phyloP scores from a whole-genome alignment of 2,113 vertebrate species.

The Hepsetus odoe region DNA sequence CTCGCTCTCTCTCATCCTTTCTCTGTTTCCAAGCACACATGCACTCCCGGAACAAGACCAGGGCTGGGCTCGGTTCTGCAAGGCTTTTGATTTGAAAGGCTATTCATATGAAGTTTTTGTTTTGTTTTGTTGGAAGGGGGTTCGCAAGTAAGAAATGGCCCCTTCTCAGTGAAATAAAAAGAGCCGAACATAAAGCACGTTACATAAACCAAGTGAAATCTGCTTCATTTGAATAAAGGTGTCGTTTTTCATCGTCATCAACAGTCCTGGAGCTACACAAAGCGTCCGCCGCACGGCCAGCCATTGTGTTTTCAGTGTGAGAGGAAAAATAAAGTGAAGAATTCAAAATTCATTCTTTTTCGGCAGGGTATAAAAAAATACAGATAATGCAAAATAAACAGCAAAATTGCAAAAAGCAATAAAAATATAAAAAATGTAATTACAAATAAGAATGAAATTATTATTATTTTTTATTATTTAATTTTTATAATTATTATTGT shows the following conservation, averaged over 20 bases:
- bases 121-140: background rate
- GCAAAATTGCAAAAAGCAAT: too few species aligned
- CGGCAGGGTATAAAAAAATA: too few species aligned
- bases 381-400: too few species aligned
- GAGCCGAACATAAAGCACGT: background rate
- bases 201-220: background rate
- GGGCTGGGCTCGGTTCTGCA: background rate
- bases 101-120: background rate
- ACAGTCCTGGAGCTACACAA: background rate
- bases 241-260: background rate
- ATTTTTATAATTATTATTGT: too few species aligned
- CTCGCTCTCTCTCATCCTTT: too few species aligned
- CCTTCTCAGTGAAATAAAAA: background rate
- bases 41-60: background rate
- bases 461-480: too few species aligned
- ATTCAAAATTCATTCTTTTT: too few species aligned
- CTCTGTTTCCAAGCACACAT: background rate
- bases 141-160: background rate
- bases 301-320: too few species aligned
- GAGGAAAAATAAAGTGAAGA: too few species aligned
- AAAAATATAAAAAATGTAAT: too few species aligned
- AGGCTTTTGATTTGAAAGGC: background rate
- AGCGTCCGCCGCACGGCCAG: too few species aligned
- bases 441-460: too few species aligned
- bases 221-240: background rate